Percentiles rank a stretch among this genome's conserved stretches.
These are phyloP conservation scores for Pithys albifrons DNA, from an alignment of 2,113 vertebrate species.

Conservation along the genomic window DNA sequence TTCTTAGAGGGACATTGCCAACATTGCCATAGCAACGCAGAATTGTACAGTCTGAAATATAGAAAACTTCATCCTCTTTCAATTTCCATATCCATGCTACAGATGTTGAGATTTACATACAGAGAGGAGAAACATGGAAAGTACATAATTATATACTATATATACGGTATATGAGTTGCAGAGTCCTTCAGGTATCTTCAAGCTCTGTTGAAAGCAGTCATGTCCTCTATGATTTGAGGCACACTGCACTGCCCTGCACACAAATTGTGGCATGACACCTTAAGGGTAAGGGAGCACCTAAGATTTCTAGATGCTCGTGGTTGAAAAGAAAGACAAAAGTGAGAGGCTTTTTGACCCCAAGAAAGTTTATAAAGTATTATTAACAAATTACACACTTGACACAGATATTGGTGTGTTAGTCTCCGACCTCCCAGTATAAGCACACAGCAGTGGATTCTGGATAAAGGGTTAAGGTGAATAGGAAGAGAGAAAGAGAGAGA, in stretches of 20 bases:
- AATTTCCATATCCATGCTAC: background rate
- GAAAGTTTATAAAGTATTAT: background rate
- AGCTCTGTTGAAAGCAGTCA: background rate
- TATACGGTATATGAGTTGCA: rapidly evolving
- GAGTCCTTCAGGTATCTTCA: background rate
- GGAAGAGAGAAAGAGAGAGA: background rate
- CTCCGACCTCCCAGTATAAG: background rate
- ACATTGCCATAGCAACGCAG: background rate
- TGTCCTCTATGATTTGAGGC: background rate
- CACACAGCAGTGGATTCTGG: rapidly evolving
- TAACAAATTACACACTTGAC: background rate
- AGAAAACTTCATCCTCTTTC: background rate
- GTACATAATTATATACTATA: rapidly evolving
- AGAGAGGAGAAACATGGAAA: background rate
- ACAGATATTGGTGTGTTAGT: background rate
- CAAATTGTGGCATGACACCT: background rate
- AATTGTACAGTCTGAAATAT: background rate
- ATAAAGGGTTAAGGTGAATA: background rate
- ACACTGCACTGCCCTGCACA: background rate
- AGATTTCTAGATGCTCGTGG: rapidly evolving
- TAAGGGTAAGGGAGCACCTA: background rate
- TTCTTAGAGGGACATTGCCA: background rate
- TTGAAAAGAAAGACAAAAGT: rapidly evolving
- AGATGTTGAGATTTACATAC: background rate
- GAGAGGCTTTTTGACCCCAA: rapidly evolving